A percentile compares a stretch with the other conserved stretches of the same genome.
Evolutionary conservation across 2,113 vertebrate genomes (phyloP).

Genomic region (Heterochromis multidens): DNA sequence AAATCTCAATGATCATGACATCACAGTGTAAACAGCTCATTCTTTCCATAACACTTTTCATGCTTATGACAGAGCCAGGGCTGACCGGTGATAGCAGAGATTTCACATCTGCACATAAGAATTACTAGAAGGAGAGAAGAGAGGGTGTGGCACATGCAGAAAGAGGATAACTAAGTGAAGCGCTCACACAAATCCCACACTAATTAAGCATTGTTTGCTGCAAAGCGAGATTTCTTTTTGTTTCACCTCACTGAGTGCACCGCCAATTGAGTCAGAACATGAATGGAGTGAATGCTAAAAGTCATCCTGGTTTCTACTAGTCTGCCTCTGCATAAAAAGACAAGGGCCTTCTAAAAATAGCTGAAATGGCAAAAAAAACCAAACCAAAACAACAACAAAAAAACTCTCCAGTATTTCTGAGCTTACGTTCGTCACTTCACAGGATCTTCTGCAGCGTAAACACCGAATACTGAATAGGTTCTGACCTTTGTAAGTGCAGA

Average conservation of each 20-base stretch:
- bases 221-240: not conserved
- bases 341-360: not conserved
- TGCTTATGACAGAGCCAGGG: not conserved
- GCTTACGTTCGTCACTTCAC: not conserved
- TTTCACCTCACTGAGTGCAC: not conserved
- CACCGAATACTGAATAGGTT: fast-evolving
- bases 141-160: not conserved
- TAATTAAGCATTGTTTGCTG: not conserved
- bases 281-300: not conserved
- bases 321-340: not conserved
- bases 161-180: not conserved
- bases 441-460: not conserved
- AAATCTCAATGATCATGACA: not conserved
- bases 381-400: not conserved
- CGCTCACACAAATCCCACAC: not conserved
- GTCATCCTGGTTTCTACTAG: not conserved
- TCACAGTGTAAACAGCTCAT: not conserved
- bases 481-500: not conserved
- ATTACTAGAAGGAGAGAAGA: fast-evolving
- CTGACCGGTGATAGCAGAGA: not conserved
- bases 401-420: not conserved
- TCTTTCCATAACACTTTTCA: not conserved
- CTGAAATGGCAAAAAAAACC: not conserved
- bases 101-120: not conserved
- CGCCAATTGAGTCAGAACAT: not conserved